These are phyloP conservation scores for Oceanodroma leucorhoa DNA, from an alignment of 2,797 vertebrate genomes.

Conservation along the genomic window DNA sequence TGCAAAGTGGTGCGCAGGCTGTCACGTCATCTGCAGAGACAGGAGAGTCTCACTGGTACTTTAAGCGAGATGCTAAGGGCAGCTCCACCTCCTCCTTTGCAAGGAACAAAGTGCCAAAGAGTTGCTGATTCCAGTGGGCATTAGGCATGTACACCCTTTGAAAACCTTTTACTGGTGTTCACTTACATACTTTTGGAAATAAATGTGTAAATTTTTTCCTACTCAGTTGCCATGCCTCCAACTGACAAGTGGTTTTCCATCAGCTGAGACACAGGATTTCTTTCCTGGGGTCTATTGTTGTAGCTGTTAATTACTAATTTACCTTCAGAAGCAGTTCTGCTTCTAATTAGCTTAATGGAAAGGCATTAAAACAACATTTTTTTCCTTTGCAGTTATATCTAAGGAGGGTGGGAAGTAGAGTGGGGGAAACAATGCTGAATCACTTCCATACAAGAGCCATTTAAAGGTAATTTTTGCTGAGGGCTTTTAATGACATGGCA, in stretches of 20 bases:
- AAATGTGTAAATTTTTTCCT: not conserved
- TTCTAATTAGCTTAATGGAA: constrained; percentile 61
- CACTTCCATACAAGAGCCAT: not conserved
- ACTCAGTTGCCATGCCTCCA: fast-evolving
- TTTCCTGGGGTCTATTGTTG: constrained; percentile 35
- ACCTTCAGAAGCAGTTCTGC: constrained; percentile 41
- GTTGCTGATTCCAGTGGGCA: fast-evolving
- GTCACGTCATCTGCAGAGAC: fast-evolving
- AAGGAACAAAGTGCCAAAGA: not conserved
- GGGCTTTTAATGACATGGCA: not conserved
- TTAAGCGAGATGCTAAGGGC: not conserved
- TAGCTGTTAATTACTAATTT: constrained; percentile 25
- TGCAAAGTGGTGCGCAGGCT: not conserved
- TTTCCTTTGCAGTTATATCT: not conserved
- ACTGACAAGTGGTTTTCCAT: not conserved
- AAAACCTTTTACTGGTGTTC: not conserved
- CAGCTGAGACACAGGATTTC: not conserved
- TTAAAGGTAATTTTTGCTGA: not conserved
- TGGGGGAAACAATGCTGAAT: not conserved
- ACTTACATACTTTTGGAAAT: not conserved
- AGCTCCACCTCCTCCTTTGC: not conserved
- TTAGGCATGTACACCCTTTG: not conserved
- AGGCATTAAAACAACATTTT: constrained; percentile 29
- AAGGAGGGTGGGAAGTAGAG: not conserved
- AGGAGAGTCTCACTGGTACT: not conserved